Evolutionary conservation across 2,113 vertebrate genomes (phyloP).

Genomic region (Rhea pennata): DNA sequence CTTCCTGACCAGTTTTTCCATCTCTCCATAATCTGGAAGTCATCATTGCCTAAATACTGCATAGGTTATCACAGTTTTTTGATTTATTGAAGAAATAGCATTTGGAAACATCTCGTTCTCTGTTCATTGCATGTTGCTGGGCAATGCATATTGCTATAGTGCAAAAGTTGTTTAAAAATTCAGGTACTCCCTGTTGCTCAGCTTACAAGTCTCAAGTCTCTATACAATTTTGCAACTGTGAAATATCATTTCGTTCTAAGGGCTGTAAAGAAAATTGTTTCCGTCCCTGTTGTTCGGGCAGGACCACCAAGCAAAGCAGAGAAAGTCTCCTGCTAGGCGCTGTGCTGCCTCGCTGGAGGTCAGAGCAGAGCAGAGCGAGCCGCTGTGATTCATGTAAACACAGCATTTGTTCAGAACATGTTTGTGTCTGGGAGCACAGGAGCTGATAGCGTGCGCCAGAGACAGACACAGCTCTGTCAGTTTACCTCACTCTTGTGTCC

Average conservation of each 20-base stretch:
- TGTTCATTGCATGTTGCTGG: background rate
- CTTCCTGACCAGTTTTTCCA: background rate
- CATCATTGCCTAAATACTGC: background rate
- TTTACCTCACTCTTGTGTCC: background rate
- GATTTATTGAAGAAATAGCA: background rate
- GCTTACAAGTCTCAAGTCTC: background rate
- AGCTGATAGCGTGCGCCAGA: accelerated
- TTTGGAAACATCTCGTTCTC: background rate
- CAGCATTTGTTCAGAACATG: background rate
- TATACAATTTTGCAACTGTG: background rate
- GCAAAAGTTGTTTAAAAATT: background rate
- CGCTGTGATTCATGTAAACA: background rate
- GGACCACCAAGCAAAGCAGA: background rate
- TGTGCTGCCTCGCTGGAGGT: background rate
- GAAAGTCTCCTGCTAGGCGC: background rate
- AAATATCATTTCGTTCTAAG: conserved; percentile 8
- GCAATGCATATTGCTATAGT: background rate
- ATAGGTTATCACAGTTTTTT: background rate
- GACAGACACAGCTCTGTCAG: background rate
- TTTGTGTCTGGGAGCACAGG: background rate
- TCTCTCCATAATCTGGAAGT: background rate
- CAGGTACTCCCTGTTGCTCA: background rate
- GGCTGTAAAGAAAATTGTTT: background rate
- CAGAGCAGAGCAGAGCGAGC: background rate
- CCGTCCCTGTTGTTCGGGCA: background rate